Evolutionary conservation across 2,888 invertebrate genomes (phyloP).

Genomic region (Zonitis immaculata): DNA sequence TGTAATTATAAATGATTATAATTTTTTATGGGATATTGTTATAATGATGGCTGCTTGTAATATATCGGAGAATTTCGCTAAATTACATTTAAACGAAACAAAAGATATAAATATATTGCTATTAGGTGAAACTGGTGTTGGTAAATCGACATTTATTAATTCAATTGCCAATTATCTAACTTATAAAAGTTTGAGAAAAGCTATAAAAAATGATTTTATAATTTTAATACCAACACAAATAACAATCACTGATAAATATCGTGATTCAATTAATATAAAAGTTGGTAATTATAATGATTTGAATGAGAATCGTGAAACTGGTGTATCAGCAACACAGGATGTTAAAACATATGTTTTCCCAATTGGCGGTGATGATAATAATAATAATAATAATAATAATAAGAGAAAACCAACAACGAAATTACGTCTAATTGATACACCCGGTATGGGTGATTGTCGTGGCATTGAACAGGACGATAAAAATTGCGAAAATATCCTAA

Average conservation of each 20-base stretch:
- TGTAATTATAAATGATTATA: no score
- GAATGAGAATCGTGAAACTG: constrained; percentile 20
- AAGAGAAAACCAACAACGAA: no score
- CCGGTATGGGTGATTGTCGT: constrained; percentile 33
- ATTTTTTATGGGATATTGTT: no score
- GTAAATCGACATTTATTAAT: constrained; percentile 38
- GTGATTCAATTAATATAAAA: neutral
- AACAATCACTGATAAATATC: constrained; percentile 23
- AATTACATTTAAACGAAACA: no score
- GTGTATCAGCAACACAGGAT: constrained; percentile 26
- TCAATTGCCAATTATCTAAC: constrained; percentile 32
- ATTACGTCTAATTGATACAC: constrained; percentile 38
- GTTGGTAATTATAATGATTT: constrained; percentile 12
- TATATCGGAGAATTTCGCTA: no score
- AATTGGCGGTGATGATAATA: no score
- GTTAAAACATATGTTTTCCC: constrained; percentile 28
- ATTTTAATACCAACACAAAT: constrained; percentile 31
- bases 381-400: no score
- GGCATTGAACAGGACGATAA: constrained; percentile 29
- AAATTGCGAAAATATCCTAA: constrained; percentile 31
- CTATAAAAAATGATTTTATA: constrained; percentile 6
- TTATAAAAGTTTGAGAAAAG: constrained; percentile 14
- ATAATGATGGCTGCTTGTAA: no score
- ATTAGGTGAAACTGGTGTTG: constrained; percentile 36
- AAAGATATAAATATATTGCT: constrained; percentile 28